A percentile compares a stretch with the other conserved stretches of the same genome.
These are phyloP conservation scores for Tupaia tana DNA, from an alignment of 2,113 vertebrate species.

Conservation along the genomic window DNA sequence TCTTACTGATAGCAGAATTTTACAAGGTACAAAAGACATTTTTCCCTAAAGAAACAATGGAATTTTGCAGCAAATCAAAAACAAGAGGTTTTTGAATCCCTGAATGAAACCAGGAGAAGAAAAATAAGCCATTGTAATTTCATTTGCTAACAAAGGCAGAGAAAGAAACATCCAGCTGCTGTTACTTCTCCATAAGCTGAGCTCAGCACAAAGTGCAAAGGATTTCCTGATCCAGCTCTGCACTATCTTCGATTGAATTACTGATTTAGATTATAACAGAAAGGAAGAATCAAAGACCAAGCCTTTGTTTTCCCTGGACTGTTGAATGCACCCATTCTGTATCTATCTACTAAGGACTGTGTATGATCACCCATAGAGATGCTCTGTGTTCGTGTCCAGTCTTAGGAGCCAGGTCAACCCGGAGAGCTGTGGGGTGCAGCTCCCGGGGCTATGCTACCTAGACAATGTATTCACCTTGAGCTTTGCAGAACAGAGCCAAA, in stretches of 20 bases:
- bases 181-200: slow-evolving; percentile 44
- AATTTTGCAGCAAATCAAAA: slow-evolving; percentile 58
- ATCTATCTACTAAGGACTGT: neutral
- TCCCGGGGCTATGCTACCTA: neutral
- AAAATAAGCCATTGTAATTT: slow-evolving; percentile 25
- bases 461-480: neutral
- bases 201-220: slow-evolving; percentile 36
- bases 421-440: fast-evolving
- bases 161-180: slow-evolving; percentile 50
- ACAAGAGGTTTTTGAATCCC: slow-evolving; percentile 35
- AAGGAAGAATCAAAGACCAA: neutral
- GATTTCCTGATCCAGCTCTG: neutral
- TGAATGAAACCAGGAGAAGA: slow-evolving; percentile 48
- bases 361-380: neutral
- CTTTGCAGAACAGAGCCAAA: neutral
- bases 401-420: neutral
- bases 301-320: neutral
- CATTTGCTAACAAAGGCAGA: slow-evolving; percentile 56
- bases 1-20: neutral
- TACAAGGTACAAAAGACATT: neutral
- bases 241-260: neutral
- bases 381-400: neutral
- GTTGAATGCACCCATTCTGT: neutral
- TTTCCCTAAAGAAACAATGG: neutral
- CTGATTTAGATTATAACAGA: slow-evolving; percentile 27